Evolutionary conservation across 2,888 invertebrate genomes (phyloP), one percentile per base, ranked within the genome.

Genomic region (Lysandra bellargus): DNA sequence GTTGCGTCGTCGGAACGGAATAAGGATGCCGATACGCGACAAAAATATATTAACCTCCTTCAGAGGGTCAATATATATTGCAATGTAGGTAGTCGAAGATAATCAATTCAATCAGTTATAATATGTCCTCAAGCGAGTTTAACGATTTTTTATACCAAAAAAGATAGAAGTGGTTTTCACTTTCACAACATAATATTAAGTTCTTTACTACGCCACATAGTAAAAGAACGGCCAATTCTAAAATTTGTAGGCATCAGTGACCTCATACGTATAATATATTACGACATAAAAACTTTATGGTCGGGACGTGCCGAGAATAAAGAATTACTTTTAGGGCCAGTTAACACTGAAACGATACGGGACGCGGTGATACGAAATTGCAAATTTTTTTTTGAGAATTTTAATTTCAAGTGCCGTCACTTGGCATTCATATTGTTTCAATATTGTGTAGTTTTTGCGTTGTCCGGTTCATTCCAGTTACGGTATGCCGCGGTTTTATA

Each of bases 181-280:
- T 23, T 61, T 3, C 7, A 61, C 23, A 60, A 60, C 2, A 64
- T 64, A 23, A 33, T 33, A 33, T 33, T 33, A 37, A 64, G 12
- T 30, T 23, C 64, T 30, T 64, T 12, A 64, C 30, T 9, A 6
- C 61, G 17, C 60, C 61, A 64, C 61, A 23, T 23, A 61, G 64
- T 30, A 64, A 64, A 30, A 30, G 30, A 64, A 64, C 30, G 30
- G 64, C 30, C 64, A 64, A 64, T 64, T 64, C 23, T 33, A 14
- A 69, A 69, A 69, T 69, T 69, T 69, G 69, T 69, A 69, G 33
- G 69, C 69, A 37, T 17, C 69, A 33, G 69, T 69, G 33, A 69
- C 14, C 69, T 5, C 17, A 69, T 69, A 69, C 69, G 69, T 33
- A 23, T 69, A 33, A 69, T 69, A 69, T 69, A 69, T 69, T 69